Percentiles rank a stretch among this genome's conserved stretches.
Evolutionary conservation across 2,113 vertebrate species (phyloP).

Genomic region (Callipepla californica): DNA sequence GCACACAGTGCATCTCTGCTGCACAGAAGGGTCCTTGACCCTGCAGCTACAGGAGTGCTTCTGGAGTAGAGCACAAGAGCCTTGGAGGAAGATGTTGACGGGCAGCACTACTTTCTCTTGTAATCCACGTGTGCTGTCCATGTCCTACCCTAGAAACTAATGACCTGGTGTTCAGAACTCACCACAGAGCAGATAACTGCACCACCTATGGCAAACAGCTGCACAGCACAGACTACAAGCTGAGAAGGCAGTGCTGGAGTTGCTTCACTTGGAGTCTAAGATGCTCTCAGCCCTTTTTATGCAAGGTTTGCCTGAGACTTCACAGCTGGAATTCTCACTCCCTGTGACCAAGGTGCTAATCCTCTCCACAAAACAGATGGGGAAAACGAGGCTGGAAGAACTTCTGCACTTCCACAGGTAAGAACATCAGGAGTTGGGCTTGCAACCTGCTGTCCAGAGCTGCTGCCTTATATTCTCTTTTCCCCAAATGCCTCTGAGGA

Average conservation of each 20-base stretch:
- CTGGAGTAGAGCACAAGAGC: neutral
- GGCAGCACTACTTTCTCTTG: neutral
- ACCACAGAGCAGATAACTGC: neutral
- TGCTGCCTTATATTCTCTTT: accelerated
- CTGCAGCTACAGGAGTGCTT: neutral
- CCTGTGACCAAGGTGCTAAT: neutral
- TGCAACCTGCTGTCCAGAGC: neutral
- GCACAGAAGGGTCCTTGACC: neutral
- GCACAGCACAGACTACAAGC: neutral
- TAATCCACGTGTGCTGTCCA: neutral
- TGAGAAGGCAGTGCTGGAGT: neutral
- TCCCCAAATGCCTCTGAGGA: neutral
- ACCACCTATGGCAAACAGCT: neutral
- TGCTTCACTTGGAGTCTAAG: neutral
- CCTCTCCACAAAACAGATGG: accelerated
- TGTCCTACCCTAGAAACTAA: neutral
- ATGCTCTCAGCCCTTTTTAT: neutral
- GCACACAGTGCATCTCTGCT: neutral
- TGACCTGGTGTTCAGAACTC: no score
- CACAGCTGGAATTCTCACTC: neutral
- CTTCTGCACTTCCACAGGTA: neutral
- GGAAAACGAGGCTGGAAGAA: neutral
- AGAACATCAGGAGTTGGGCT: neutral
- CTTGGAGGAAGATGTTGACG: neutral
- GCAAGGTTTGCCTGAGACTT: neutral